Evolutionary conservation across 2,888 invertebrate genomes (phyloP).

Genomic region (Drosophila subsilvestris): DNA sequence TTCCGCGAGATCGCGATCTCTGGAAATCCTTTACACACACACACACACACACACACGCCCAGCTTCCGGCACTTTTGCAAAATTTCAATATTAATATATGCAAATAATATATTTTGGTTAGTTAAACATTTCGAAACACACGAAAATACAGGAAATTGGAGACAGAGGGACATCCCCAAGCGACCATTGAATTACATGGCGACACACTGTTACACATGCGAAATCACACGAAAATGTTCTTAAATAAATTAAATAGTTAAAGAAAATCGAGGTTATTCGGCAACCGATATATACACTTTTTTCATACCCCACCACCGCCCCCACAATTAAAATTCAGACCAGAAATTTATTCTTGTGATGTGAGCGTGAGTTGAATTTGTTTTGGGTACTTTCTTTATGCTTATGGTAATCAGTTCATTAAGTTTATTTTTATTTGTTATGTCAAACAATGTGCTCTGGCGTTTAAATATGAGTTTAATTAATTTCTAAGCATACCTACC

Average conservation of each 20-base stretch:
- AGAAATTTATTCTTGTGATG: slow-evolving; percentile 18
- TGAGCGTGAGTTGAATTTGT: slow-evolving; percentile 35
- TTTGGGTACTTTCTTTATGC: slow-evolving; percentile 24
- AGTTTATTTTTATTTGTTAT: slow-evolving; percentile 61
- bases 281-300: slow-evolving; percentile 9
- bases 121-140: slow-evolving; percentile 26
- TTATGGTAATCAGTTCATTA: slow-evolving; percentile 48
- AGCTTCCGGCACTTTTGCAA: slow-evolving; percentile 12
- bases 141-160: slow-evolving; percentile 10
- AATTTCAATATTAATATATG: slow-evolving; percentile 46
- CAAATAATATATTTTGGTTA: slow-evolving; percentile 32
- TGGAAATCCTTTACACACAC: not conserved
- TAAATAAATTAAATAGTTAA: slow-evolving; percentile 66
- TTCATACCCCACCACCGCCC: not conserved
- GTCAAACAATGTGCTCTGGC: slow-evolving; percentile 49
- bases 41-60: slow-evolving; percentile 7
- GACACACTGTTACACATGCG: slow-evolving; percentile 3
- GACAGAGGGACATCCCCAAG: not conserved
- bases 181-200: slow-evolving; percentile 7
- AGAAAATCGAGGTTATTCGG: slow-evolving; percentile 23
- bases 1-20: not conserved
- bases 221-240: slow-evolving; percentile 41
- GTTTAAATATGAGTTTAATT: slow-evolving; percentile 51
- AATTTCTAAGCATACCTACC: slow-evolving; percentile 44
- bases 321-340: not conserved